Conservation (phyloP, 2,888 invertebrate species). For the Xestobium rufovillosum region DNA sequence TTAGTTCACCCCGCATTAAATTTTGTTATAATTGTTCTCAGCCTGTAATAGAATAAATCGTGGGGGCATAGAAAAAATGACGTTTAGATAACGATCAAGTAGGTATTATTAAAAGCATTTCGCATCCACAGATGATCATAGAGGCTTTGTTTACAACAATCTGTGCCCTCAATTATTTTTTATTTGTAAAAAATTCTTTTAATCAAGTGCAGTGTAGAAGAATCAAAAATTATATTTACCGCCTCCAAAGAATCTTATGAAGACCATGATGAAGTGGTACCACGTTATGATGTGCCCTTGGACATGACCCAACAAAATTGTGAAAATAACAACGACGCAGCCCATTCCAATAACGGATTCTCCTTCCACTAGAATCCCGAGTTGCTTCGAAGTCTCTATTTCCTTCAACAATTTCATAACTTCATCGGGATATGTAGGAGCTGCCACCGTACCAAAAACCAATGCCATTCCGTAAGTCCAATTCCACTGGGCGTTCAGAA, state of each 20-base stretch:
- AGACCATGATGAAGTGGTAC: neutral
- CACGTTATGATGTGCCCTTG: neutral
- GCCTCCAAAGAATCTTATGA: neutral
- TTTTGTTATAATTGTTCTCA: too few relatives aligned
- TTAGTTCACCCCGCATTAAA: too few relatives aligned
- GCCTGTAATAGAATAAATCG: too few relatives aligned
- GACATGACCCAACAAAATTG: neutral
- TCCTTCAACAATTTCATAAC: neutral
- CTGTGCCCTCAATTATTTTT: too few relatives aligned
- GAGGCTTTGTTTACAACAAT: too few relatives aligned
- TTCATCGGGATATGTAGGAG: conserved; percentile 1
- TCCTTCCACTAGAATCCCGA: neutral
- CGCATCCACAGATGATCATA: too few relatives aligned
- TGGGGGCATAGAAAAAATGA: too few relatives aligned
- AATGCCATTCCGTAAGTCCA: neutral
- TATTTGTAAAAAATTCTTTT: too few relatives aligned
- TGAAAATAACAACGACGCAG: neutral
- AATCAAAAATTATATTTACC: too few relatives aligned
- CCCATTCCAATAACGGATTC: conserved; percentile 2
- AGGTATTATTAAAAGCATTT: too few relatives aligned
- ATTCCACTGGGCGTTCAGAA: neutral
- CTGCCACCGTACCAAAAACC: neutral
- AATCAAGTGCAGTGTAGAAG: too few relatives aligned
- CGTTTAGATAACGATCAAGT: too few relatives aligned
- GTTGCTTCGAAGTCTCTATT: neutral